Evolutionary conservation across 2,797 vertebrate genomes (phyloP).

Genomic region (Acanthurus lineatus): DNA sequence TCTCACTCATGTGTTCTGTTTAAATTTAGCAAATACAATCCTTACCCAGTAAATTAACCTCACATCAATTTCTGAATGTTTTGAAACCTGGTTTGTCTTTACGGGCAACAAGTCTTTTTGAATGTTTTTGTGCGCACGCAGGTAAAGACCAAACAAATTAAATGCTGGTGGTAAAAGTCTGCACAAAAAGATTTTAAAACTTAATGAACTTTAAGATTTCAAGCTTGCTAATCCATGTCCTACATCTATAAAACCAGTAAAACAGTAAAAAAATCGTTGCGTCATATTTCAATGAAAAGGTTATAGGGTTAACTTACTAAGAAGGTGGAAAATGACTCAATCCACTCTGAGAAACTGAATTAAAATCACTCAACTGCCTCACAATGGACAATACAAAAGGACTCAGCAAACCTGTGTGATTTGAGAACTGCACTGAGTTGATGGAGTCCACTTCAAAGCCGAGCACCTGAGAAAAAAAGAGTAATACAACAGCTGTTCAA

Average conservation of each 20-base stretch:
- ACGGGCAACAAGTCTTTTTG: too few species aligned
- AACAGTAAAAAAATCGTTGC: not conserved
- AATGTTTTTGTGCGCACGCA: too few species aligned
- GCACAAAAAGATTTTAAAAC: not conserved
- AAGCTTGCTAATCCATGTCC: too few species aligned
- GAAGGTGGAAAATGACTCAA: not conserved
- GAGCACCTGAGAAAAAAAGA: constrained; percentile 87
- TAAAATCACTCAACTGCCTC: not conserved
- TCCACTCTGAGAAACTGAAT: not conserved
- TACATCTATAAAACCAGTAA: too few species aligned
- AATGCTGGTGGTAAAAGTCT: not conserved
- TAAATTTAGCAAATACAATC: not conserved
- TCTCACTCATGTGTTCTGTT: not conserved
- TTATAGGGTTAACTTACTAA: not conserved
- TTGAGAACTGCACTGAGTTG: constrained; percentile 99
- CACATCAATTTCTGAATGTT: not conserved
- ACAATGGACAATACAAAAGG: not conserved
- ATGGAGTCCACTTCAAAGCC: constrained; percentile 98
- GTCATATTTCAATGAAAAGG: not conserved
- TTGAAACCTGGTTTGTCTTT: not conserved
- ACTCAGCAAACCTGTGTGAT: constrained; percentile 92
- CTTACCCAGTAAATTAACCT: too few species aligned
- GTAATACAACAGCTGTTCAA: constrained; percentile 36
- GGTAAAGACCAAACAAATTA: not conserved
- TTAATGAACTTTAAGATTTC: not conserved